Evolutionary conservation across 2,797 vertebrate genomes (phyloP), one percentile per base, ranked within the genome.

Genomic region (Chelon labrosus): DNA sequence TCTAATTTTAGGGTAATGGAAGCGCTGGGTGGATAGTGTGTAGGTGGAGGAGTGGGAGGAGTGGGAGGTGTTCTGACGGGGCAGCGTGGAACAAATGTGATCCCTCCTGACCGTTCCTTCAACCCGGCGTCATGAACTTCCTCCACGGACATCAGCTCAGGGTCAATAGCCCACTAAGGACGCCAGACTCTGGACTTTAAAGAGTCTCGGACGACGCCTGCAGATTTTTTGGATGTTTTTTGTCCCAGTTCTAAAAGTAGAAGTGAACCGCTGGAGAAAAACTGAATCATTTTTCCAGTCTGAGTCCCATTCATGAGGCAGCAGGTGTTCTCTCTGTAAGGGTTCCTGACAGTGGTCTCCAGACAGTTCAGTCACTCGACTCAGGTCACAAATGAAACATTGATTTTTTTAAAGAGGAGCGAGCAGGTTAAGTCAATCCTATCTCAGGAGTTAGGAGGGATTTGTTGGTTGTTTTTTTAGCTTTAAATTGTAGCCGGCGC

Each of bases 361-460:
- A 20, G 57, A 69, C 39, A 16, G 42, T 44, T 70, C 25, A 35
- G 53, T 19, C 17, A 25, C 65, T 70, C 44, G 42, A 56, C 31
- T 66, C 7, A 8, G 31, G 51, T 73, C 60, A 71, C 63, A 55
- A 66, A 75, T 70, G 61, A 82, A 62, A 69, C 44, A 70, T 58
- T 70, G 65, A 80, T 68, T 77, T 77, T 49, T 51, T 65, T 25
- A 58, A 65, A 52, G 17, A 19, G 59, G 56, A 56, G 37, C 46
- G 54, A 11, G 39, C 38, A 38, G 54, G n/a, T 69, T 58, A 16
- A 68, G 39, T 66, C 31, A 60, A 17, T 70, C 52, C 14, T 31
- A n/a, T 51, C 22, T 51, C 38, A 62, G 50, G 59, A 54, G 37
- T 38, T 55, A 35, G 16, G 52, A 47, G 37, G 16, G 5, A 6